Evolutionary conservation across 2,797 vertebrate species (phyloP).

Genomic region (Sebastes hubbsi): DNA sequence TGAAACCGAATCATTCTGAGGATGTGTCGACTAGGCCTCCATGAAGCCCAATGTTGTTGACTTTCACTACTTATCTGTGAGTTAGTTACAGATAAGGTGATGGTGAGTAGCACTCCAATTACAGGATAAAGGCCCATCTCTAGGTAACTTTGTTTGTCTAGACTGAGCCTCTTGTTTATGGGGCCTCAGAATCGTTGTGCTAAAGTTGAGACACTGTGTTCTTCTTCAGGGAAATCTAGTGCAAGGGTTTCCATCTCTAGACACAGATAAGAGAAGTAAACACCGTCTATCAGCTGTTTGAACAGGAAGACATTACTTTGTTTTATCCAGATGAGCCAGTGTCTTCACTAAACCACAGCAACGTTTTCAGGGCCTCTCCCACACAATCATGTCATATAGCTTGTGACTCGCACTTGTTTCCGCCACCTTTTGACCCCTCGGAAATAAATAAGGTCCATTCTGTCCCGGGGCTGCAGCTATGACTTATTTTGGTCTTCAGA

Average conservation of each 20-base stretch:
- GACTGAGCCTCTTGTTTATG: background rate
- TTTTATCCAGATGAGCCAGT: background rate
- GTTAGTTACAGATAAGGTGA: background rate
- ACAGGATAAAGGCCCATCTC: background rate
- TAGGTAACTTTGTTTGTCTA: background rate
- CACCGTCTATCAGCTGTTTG: background rate
- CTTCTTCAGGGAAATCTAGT: background rate
- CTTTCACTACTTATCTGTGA: background rate
- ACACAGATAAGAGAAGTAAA: slow-evolving; percentile 27
- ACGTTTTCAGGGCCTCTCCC: background rate
- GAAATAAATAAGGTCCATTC: slow-evolving; percentile 37
- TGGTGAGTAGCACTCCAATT: background rate
- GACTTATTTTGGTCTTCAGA: slow-evolving; percentile 40
- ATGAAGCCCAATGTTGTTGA: background rate
- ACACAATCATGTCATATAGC: background rate
- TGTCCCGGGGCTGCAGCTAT: slow-evolving; percentile 26
- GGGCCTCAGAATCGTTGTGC: background rate
- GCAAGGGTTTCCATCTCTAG: background rate
- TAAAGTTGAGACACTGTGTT: background rate
- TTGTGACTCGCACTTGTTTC: slow-evolving; percentile 43
- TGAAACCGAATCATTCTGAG: background rate
- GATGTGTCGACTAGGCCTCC: background rate
- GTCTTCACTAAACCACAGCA: background rate
- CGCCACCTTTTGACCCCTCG: slow-evolving; percentile 6
- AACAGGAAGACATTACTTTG: background rate